A percentile compares a stretch with the other conserved stretches of the same genome.
Conservation (phyloP, 2,113 vertebrate species). For the Asarcornis scutulata region DNA sequence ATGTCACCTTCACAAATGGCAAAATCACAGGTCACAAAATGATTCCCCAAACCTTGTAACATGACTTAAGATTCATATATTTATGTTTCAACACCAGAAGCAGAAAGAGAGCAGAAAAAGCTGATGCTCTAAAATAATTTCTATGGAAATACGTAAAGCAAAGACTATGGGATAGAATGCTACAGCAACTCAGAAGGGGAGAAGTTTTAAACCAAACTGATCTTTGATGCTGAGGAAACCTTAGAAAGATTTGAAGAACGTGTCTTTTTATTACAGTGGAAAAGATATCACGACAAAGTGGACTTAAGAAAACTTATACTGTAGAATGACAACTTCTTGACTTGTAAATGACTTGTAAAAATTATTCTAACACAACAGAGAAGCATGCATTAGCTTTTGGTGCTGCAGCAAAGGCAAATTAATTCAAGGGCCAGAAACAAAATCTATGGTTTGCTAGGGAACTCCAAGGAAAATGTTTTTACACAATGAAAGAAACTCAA, state of each 20-base stretch:
- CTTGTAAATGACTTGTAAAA: background rate
- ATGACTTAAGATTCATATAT: background rate
- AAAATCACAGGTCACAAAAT: background rate
- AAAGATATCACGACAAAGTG: background rate
- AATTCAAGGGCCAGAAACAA: background rate
- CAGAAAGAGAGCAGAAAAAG: background rate
- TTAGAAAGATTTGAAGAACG: background rate
- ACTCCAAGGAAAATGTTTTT: background rate
- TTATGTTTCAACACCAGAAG: background rate
- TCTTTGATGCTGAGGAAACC: background rate
- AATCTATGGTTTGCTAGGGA: background rate
- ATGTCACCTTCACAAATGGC: background rate
- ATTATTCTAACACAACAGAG: background rate
- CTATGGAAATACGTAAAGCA: background rate
- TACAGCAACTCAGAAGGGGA: rapidly evolving
- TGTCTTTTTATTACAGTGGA: background rate
- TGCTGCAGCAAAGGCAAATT: background rate
- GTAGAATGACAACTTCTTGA: background rate
- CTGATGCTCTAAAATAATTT: background rate
- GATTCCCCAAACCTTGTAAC: background rate
- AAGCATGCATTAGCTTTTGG: background rate
- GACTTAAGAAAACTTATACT: background rate
- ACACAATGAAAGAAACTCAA: background rate
- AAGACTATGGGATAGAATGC: background rate
- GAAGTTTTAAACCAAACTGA: background rate